Evolutionary conservation across 2,113 vertebrate genomes (phyloP), one percentile per base, ranked within the genome.

Genomic region (Colaptes auratus): DNA sequence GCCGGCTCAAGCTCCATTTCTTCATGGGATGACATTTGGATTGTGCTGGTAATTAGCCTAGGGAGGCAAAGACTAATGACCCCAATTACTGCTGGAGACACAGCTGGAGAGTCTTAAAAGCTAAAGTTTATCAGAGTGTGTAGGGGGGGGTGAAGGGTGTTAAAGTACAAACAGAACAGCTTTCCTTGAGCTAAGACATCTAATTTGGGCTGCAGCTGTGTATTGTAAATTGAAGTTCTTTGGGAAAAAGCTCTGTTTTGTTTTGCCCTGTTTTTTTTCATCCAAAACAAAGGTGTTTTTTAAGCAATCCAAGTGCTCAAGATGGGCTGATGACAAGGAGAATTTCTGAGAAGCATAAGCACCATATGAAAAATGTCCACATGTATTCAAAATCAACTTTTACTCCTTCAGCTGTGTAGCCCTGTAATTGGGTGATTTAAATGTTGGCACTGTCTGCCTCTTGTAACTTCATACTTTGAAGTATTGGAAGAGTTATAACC

Each of bases 1-100:
- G 92, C 83, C 76, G 88, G 65, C 16, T 92, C 73, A 90, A 81
- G 53, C 69, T 78, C 48, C 25, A 50, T 88, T 94, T 86, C 76
- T 89, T 86, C 80, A 83, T 48, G 20, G 63, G 73, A 86, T 82
- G 81, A 82, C 86, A 92, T 95, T 95, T 95, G 58, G 70, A 88
- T 88, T 81, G 65, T 31, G 42, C 44, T 90, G 44, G 88, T 90
- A 95, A 96, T 96, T 96, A 96, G 83, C 86, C 73, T 11, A 18
- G 58, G 53, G 80, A 95, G 64, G 61, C 83, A 94, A 88, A 81
- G 93, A 96, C 52, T 94, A 93, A 94, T 88, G 90, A 94, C 73
- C 82, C 65, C 82, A 92, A 92, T 95, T 96, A 96, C 65, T 74
- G 33, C 55, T 58, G 48, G 19, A 94, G 19, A 80, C 88, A 86